Evolutionary conservation across 1,140 invertebrate species (phyloP).

Genomic region (Euura saliciscinereae): DNA sequence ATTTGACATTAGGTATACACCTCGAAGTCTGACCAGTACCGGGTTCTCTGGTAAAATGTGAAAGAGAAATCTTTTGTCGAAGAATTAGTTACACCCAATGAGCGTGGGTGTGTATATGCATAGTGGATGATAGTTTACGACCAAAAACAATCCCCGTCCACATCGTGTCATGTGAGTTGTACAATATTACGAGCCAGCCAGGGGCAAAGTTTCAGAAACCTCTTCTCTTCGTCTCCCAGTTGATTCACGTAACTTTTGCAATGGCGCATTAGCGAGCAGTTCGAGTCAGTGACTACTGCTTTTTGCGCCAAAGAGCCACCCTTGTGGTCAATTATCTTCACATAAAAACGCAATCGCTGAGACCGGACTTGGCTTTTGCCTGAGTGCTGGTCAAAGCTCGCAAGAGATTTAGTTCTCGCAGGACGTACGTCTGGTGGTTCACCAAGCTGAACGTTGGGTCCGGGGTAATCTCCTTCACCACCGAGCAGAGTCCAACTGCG

Average conservation of each 20-base stretch:
- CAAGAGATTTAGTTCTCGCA: neutral
- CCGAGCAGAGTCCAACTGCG: neutral
- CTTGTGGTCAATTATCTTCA: slow-evolving; percentile 12
- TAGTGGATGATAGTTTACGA: slow-evolving; percentile 5
- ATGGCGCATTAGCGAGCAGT: neutral
- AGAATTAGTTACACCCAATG: neutral
- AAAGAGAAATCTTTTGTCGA: neutral
- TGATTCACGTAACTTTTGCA: neutral
- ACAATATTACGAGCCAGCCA: neutral
- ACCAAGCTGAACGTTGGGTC: neutral
- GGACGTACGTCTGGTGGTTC: neutral
- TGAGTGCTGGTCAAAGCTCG: neutral
- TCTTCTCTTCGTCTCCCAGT: neutral
- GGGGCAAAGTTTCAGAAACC: no score
- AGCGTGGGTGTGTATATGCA: neutral
- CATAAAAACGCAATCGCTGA: slow-evolving; percentile 8
- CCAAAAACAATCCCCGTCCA: neutral
- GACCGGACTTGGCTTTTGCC: slow-evolving; percentile 4
- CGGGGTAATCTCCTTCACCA: neutral
- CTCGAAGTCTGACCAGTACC: neutral
- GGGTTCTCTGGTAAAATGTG: neutral
- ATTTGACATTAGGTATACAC: neutral
- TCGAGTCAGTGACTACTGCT: neutral
- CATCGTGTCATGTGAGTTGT: neutral
- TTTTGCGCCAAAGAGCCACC: slow-evolving; percentile 3